Conservation (phyloP, 2,113 vertebrate species). For the Bubo blakistoni region DNA sequence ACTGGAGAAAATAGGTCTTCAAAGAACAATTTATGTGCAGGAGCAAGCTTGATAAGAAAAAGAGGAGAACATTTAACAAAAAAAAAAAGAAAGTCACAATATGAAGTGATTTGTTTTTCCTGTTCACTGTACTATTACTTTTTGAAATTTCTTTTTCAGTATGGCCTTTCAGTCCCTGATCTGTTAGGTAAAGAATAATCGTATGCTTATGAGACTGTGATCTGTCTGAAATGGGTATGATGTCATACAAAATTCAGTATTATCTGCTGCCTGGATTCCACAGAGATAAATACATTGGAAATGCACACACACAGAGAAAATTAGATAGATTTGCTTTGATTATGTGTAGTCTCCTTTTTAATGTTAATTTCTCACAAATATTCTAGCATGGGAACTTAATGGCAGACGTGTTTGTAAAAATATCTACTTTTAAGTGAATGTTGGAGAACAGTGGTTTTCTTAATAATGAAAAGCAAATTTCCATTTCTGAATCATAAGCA, state of each 20-base stretch:
- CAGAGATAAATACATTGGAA: background rate
- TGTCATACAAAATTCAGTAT: background rate
- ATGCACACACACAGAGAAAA: background rate
- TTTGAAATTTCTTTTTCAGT: constrained; percentile 1
- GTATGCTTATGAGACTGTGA: background rate
- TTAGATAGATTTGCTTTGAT: constrained; percentile 30
- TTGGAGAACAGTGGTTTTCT: constrained; percentile 22
- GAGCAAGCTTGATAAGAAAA: constrained; percentile 13
- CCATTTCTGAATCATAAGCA: constrained; percentile 33
- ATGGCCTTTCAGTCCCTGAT: background rate
- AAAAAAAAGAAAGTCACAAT: background rate
- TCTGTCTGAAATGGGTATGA: constrained; percentile 22
- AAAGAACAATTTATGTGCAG: constrained; percentile 42
- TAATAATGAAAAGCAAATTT: constrained; percentile 52
- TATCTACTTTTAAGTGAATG: constrained; percentile 22
- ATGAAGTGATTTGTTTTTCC: background rate
- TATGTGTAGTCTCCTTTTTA: constrained; percentile 31
- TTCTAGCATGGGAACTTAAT: constrained; percentile 4
- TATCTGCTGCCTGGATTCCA: constrained; percentile 10
- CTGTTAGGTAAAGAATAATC: background rate
- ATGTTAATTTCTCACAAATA: constrained; percentile 52
- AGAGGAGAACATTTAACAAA: background rate
- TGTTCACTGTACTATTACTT: background rate
- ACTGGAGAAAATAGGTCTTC: constrained; percentile 41
- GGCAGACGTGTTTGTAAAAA: background rate